phyloP scores from a whole-genome alignment of 2,888 invertebrate genomes.

The Synanthedon tipuliformis region DNA sequence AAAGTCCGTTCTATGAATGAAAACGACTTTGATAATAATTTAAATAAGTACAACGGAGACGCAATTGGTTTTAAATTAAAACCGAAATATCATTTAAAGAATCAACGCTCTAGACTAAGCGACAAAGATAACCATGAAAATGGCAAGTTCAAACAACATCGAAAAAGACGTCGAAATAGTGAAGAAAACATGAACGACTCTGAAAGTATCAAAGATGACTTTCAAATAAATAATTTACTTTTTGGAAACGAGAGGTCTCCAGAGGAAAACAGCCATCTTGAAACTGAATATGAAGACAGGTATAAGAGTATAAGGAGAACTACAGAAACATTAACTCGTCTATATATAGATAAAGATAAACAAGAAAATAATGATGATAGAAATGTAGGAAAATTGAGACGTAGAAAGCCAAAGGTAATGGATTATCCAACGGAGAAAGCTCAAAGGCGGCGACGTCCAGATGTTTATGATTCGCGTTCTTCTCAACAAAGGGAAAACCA shows the following conservation, averaged over 20 bases:
- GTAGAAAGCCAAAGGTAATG: conserved; percentile 3
- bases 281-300: conserved; percentile 17
- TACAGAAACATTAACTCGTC: conserved; percentile 22
- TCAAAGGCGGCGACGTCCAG: not conserved
- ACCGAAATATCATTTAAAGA: conserved; percentile 11
- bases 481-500: not conserved
- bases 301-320: conserved; percentile 14
- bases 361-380: conserved; percentile 8
- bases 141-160: conserved; percentile 10
- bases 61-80: conserved; percentile 17
- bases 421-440: not conserved
- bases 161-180: conserved; percentile 12
- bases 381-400: conserved; percentile 7
- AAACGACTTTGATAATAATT: conserved; percentile 4
- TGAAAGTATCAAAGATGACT: conserved; percentile 3
- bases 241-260: not conserved
- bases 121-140: conserved; percentile 11
- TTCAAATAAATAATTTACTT: not conserved
- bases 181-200: conserved; percentile 17
- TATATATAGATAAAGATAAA: conserved; percentile 11
- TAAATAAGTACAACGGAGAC: conserved; percentile 14
- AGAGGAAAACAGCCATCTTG: conserved; percentile 17
- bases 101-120: conserved; percentile 20
- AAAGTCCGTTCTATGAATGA: conserved; percentile 10
- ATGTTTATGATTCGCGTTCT: not conserved